phyloP scores from a whole-genome alignment of 2,888 invertebrate species.

The Pyrochroa serraticornis region DNA sequence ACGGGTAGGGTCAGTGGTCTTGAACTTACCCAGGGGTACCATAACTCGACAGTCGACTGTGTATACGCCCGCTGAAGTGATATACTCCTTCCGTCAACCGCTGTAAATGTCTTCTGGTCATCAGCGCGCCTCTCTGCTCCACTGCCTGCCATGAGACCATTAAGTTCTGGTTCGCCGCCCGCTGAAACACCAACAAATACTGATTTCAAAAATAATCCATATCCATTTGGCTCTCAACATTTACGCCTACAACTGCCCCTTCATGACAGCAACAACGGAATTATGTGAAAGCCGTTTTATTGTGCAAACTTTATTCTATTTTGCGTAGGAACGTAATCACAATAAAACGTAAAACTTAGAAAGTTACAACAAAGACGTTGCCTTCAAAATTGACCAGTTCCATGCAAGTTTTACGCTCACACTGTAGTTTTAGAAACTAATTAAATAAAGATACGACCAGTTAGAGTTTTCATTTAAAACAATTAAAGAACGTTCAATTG shows the following conservation, averaged over 20 bases:
- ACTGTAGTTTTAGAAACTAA: too few species aligned
- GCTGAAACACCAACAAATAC: conserved; percentile 27
- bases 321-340: conserved; percentile 1
- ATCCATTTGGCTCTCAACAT: conserved; percentile 30
- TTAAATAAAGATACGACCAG: too few species aligned
- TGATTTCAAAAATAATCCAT: conserved; percentile 32
- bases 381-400: too few species aligned
- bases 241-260: conserved; percentile 26
- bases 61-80: conserved; percentile 51
- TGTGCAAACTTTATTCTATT: conserved; percentile 18
- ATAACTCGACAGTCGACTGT: conserved; percentile 51
- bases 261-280: conserved; percentile 19
- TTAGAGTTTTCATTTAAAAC: too few species aligned
- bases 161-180: conserved; percentile 38
- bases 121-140: conserved; percentile 44
- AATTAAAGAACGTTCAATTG: too few species aligned
- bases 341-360: too few species aligned
- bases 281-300: conserved; percentile 23
- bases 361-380: too few species aligned
- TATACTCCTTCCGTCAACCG: conserved; percentile 58
- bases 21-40: conserved; percentile 56
- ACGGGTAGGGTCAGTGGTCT: conserved; percentile 55
- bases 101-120: conserved; percentile 58
- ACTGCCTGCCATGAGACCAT: conserved; percentile 34
- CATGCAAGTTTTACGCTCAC: too few species aligned